These are phyloP conservation scores for Agrochola circellaris DNA, from an alignment of 2,888 invertebrate genomes.

Conservation along the genomic window DNA sequence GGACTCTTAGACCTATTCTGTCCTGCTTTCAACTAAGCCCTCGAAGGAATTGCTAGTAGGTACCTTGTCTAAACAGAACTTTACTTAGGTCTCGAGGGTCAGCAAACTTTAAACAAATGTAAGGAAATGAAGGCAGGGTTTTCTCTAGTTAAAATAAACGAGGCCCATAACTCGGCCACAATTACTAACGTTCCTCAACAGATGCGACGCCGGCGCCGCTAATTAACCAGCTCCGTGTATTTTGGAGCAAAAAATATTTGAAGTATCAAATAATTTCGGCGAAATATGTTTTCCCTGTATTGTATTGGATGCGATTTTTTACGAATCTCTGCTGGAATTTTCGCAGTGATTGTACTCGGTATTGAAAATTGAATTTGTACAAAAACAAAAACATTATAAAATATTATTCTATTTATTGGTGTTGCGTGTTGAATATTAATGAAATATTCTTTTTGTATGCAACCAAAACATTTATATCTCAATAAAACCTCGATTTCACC, in stretches of 20 bases:
- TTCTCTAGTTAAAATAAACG: conserved; percentile 81
- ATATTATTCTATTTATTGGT: conserved; percentile 7
- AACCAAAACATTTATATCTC: neutral
- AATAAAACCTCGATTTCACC: neutral
- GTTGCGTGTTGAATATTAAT: conserved; percentile 5
- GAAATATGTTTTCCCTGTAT: conserved; percentile 20
- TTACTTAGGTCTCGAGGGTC: conserved; percentile 25
- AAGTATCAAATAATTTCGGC: conserved; percentile 35
- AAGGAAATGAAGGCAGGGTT: conserved; percentile 78
- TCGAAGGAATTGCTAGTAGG: neutral
- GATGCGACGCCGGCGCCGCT: conserved; percentile 78
- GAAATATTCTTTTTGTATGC: conserved; percentile 11
- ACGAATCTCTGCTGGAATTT: conserved; percentile 3
- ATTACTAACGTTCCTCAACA: conserved; percentile 84
- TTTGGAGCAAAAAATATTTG: conserved; percentile 70
- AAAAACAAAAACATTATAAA: conserved; percentile 7
- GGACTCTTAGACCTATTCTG: neutral
- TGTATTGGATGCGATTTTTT: conserved; percentile 18
- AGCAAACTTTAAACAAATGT: conserved; percentile 50
- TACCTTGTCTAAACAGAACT: conserved; percentile 13
- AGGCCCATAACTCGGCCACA: conserved; percentile 83
- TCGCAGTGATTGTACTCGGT: conserved; percentile 1
- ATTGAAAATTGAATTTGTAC: conserved; percentile 17
- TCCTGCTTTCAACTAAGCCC: neutral
- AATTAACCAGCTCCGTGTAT: conserved; percentile 80